These are phyloP conservation scores for Eulemur rufifrons DNA, from an alignment of 2,113 vertebrate genomes.

Conservation along the genomic window DNA sequence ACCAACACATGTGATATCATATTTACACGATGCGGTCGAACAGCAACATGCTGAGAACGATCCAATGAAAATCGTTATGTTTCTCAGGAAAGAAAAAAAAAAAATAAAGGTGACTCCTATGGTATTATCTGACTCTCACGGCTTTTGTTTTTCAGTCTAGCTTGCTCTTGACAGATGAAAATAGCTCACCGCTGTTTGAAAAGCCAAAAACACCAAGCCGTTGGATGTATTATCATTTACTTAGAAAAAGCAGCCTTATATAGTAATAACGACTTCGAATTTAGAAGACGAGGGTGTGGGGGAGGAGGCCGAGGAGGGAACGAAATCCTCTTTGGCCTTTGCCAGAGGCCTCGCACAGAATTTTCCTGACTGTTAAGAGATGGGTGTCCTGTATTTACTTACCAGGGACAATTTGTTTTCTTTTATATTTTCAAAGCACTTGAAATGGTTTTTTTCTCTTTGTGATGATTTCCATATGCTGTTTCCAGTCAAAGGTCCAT, in stretches of 20 bases:
- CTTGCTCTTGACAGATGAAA: conserved; percentile 47
- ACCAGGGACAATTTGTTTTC: conserved; percentile 59
- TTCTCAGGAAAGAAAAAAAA: conserved; percentile 27
- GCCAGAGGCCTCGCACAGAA: not conserved
- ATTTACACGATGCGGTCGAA: not conserved
- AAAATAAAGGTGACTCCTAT: not conserved
- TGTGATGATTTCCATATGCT: conserved; percentile 78
- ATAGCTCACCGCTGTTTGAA: conserved; percentile 48
- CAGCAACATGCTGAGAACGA: not conserved
- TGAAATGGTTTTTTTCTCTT: conserved; percentile 63
- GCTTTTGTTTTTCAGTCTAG: not conserved
- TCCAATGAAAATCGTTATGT: not conserved
- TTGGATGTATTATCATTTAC: conserved; percentile 19
- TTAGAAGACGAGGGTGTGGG: not conserved
- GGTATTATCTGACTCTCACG: not conserved
- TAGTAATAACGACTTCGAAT: conserved; percentile 47
- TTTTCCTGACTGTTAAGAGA: conserved; percentile 35
- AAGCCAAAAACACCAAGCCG: conserved; percentile 3
- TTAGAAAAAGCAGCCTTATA: conserved; percentile 55
- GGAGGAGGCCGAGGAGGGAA: not conserved
- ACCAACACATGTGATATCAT: not conserved
- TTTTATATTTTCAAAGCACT: conserved; percentile 65
- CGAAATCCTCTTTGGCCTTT: not conserved
- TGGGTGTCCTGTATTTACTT: conserved; percentile 47
- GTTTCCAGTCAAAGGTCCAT: conserved; percentile 30